Percentiles rank a stretch among this genome's conserved stretches.
Conservation (phyloP, 1,140 invertebrate genomes). For the Ostrea edulis region DNA sequence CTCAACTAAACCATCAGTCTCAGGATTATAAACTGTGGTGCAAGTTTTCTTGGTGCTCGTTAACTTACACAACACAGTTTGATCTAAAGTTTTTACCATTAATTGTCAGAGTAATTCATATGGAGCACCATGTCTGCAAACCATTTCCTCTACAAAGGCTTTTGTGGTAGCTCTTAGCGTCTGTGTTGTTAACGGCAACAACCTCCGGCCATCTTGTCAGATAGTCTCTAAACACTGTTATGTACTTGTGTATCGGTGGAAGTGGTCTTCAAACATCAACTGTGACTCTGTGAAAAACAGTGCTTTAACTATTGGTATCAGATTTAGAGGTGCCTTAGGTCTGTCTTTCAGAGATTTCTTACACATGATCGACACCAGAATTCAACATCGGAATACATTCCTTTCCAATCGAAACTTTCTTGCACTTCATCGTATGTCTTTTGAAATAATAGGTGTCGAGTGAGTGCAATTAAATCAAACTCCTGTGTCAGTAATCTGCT, state of each 20-base stretch:
- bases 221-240: no score
- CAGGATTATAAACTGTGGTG: conserved; percentile 59
- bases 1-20: conserved; percentile 61
- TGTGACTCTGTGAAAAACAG: conserved; percentile 49
- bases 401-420: no score
- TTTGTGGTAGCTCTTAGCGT: no score
- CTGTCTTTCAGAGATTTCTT: conserved; percentile 56
- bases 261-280: conserved; percentile 53
- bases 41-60: conserved; percentile 51
- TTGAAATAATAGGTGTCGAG: no score
- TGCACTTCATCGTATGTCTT: no score
- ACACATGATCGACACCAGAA: conserved; percentile 9
- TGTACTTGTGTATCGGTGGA: conserved; percentile 47
- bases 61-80: conserved; percentile 51
- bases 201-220: no score
- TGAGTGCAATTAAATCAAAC: no score
- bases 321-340: conserved; percentile 1
- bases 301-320: conserved; percentile 14
- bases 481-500: neutral
- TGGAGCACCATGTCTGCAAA: no score
- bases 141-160: no score
- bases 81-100: conserved; percentile 67
- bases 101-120: conserved; percentile 72
- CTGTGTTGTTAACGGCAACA: no score
- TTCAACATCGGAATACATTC: no score